These are phyloP conservation scores for Entelurus aequoreus DNA, from an alignment of 2,113 vertebrate genomes.

Conservation along the genomic window DNA sequence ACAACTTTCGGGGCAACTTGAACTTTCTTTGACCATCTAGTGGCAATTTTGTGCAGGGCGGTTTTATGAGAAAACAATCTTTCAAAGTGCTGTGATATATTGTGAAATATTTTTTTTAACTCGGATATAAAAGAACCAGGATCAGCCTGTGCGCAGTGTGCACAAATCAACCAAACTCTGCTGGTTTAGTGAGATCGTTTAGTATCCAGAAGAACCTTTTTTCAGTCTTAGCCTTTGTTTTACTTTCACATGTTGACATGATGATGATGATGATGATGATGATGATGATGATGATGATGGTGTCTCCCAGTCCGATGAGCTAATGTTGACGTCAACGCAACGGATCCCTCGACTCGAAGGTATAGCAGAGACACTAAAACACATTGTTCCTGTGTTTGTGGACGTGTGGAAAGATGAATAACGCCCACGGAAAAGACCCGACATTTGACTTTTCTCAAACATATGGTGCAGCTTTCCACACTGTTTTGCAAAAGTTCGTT, in stretches of 20 bases:
- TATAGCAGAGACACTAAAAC: conserved; percentile 23
- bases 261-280: not conserved
- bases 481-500: conserved; percentile 34
- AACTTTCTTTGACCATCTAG: conserved; percentile 1
- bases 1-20: not conserved
- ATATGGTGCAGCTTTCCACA: conserved; percentile 28
- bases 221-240: conserved; percentile 24
- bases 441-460: conserved; percentile 40
- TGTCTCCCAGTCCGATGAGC: conserved; percentile 8
- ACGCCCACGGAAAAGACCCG: conserved; percentile 28
- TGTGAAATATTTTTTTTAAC: conserved; percentile 20
- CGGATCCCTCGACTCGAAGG: conserved; percentile 5
- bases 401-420: conserved; percentile 32
- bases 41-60: not conserved
- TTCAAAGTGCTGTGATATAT: not conserved
- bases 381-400: conserved; percentile 25
- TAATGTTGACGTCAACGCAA: conserved; percentile 11
- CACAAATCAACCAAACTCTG: conserved; percentile 18
- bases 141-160: not conserved
- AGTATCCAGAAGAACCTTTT: conserved; percentile 9
- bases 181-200: conserved; percentile 5
- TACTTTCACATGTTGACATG: conserved; percentile 10
- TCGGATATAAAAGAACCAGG: conserved; percentile 32
- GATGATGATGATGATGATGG: not conserved
- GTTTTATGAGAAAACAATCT: conserved; percentile 3